A percentile compares a stretch with the other conserved stretches of the same genome.
Conservation (phyloP, 2,113 vertebrate species). For the Phalacrocorax aristotelis region DNA sequence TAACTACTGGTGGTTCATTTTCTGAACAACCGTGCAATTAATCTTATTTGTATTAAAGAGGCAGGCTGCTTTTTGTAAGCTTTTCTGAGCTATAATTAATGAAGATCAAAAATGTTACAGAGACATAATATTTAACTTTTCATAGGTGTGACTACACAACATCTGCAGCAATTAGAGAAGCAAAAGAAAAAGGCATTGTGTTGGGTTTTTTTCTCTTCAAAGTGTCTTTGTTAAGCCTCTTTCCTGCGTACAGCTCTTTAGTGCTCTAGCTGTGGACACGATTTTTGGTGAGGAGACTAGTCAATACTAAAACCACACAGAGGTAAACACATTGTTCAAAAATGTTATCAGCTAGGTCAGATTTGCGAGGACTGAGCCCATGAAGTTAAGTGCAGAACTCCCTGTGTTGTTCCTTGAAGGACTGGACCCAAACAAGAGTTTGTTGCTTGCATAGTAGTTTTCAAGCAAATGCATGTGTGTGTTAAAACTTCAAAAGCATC, state of each 20-base stretch:
- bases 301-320: not conserved
- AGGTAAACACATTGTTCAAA: not conserved
- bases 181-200: constrained; percentile 27
- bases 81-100: constrained; percentile 83
- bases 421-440: not conserved
- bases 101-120: constrained; percentile 82
- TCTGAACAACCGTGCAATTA: constrained; percentile 83
- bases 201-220: constrained; percentile 11
- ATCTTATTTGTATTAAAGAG: constrained; percentile 82
- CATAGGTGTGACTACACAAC: constrained; percentile 55
- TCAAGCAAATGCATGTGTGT: not conserved
- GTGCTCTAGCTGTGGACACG: not conserved
- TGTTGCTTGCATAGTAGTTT: not conserved
- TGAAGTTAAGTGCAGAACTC: not conserved
- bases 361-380: not conserved
- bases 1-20: constrained; percentile 81
- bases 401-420: not conserved
- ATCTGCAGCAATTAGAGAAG: constrained; percentile 69
- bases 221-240: not conserved
- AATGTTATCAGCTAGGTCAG: not conserved
- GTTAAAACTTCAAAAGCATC: constrained; percentile 54
- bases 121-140: constrained; percentile 75
- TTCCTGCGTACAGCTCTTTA: not conserved
- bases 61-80: constrained; percentile 72
- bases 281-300: not conserved